These are phyloP conservation scores for Amaurobius ferox DNA, from an alignment of 2,888 invertebrate species.

Conservation along the genomic window DNA sequence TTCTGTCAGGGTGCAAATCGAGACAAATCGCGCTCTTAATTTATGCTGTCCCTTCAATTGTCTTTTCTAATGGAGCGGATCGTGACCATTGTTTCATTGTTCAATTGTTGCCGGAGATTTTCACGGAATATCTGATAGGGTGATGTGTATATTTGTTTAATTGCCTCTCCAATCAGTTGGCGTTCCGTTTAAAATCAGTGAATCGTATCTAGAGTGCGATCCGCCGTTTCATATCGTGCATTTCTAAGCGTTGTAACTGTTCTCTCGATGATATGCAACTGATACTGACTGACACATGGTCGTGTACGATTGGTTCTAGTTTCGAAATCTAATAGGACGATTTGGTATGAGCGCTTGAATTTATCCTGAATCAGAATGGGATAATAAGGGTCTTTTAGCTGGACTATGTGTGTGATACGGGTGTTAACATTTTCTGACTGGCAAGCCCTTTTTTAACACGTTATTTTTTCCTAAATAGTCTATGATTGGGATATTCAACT, in stretches of 20 bases:
- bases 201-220: background rate
- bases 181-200: background rate
- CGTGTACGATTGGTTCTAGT: too few species aligned
- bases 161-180: slow-evolving; percentile 1
- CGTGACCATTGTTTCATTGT: background rate
- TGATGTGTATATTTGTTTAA: background rate
- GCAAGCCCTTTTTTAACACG: too few species aligned
- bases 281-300: background rate
- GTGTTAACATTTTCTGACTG: too few species aligned
- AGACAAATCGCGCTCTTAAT: background rate
- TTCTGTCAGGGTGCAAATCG: background rate
- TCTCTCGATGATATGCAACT: background rate
- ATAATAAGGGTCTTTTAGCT: too few species aligned
- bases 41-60: background rate
- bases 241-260: background rate
- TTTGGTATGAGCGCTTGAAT: too few species aligned
- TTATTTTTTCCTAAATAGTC: too few species aligned
- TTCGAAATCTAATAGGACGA: too few species aligned
- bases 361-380: too few species aligned
- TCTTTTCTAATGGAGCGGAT: background rate
- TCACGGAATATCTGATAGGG: background rate
- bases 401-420: too few species aligned
- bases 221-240: background rate
- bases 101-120: background rate
- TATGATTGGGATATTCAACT: too few species aligned